Evolutionary conservation across 1,140 invertebrate species (phyloP), one percentile per base, ranked within the genome.

Genomic region (Phymorhynchus buccinoides): DNA sequence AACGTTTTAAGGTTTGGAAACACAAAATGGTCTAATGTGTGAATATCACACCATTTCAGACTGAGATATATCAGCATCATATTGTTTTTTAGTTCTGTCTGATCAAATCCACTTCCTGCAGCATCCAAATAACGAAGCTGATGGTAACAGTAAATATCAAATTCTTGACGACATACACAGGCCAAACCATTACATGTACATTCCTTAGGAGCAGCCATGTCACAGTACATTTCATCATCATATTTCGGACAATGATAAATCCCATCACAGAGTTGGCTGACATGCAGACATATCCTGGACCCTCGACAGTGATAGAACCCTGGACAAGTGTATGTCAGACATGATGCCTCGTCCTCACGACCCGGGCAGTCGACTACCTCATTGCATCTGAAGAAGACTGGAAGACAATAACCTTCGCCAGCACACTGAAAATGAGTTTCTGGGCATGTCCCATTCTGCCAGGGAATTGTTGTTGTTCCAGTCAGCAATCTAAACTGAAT

Each of bases 271-370:
- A 66, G 18, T 0, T 66, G 14, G 14, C 62, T 66, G 62, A 7
- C 18, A n/a, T 66, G 62, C 6, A 66, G 62, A 30, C 62, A 66
- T 30, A 4, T 22, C 7, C 7, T 66, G 3, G 73, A 32, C 27
- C 32, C 81, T 3, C 39, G 52, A 44, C 85, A 84, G 39, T n/a
- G 82, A 35, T 52, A 84, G 48, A 56, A 56, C 1, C 85, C 81
- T 16, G 81, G 39, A 27, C 82, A 84, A 1, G 44, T 62, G 68
- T 62, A 66, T 18, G 27, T 37, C 3, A 78, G 52, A 80, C 78
- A 80, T 37, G 27, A 16, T 32, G 41, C 44, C 78, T 80, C 78
- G 78, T 80, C 78, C 22, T 80, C 78, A 16, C 42, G 18, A 32
- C 71, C n/a, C 32, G 71, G 71, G 4, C 71, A 75, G 78, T 48